phyloP scores from a whole-genome alignment of 1,140 invertebrate genomes.

The Coptotermes formosanus region DNA sequence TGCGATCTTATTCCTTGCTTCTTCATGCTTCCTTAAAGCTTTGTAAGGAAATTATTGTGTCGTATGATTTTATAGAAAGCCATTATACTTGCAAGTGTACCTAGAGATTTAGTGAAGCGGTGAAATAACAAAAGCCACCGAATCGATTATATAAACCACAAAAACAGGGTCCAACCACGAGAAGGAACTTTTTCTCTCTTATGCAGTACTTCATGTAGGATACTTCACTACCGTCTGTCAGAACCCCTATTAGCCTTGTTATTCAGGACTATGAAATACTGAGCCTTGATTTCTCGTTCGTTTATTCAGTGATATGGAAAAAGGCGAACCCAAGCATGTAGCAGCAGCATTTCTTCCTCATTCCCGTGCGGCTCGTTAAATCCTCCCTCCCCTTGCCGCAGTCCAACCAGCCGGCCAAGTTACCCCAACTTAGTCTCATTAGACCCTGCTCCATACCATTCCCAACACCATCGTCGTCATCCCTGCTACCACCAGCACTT shows the following conservation, averaged over 20 bases:
- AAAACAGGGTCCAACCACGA: not conserved
- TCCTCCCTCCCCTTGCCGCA: constrained; percentile 31
- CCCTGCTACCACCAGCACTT: not conserved
- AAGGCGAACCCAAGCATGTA: constrained; percentile 38
- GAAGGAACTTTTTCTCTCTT: not conserved
- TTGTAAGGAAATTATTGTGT: not conserved
- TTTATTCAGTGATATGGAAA: constrained; percentile 47
- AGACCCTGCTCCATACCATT: not conserved
- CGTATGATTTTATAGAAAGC: not conserved
- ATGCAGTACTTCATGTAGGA: not conserved
- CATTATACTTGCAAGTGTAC: not conserved
- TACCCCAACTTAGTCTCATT: constrained; percentile 30
- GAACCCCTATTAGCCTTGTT: constrained; percentile 39
- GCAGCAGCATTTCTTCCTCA: constrained; percentile 19
- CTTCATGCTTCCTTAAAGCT: too few species aligned
- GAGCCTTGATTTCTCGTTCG: constrained; percentile 40
- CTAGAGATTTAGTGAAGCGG: not conserved
- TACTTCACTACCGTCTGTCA: not conserved
- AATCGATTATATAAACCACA: not conserved
- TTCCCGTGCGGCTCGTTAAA: constrained; percentile 37
- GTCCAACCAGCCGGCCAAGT: constrained; percentile 31
- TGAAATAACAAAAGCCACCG: not conserved
- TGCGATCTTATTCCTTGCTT: too few species aligned
- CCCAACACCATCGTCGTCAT: constrained; percentile 10
- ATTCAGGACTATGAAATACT: constrained; percentile 43